These are phyloP conservation scores for Capitulum mitella DNA, from an alignment of 2,888 invertebrate genomes.

Conservation along the genomic window DNA sequence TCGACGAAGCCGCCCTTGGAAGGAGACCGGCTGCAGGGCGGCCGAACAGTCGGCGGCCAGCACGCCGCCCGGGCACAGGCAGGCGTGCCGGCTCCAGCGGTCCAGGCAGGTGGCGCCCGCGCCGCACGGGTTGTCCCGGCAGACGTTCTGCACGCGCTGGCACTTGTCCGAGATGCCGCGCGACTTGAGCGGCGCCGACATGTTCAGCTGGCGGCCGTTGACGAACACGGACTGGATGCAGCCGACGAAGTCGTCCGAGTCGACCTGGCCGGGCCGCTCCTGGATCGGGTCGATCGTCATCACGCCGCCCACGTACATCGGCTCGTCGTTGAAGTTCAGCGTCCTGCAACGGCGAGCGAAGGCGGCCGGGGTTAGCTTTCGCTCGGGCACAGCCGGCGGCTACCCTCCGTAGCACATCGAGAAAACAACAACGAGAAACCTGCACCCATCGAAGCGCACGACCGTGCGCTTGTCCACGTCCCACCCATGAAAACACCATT, in stretches of 20 bases:
- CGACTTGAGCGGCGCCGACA: slow-evolving; percentile 66
- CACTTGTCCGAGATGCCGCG: slow-evolving; percentile 69
- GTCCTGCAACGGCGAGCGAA: slow-evolving; percentile 56
- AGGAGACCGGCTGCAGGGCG: slow-evolving; percentile 69
- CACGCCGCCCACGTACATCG: slow-evolving; percentile 76
- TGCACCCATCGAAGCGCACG: too few species aligned
- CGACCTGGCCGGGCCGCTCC: slow-evolving; percentile 81
- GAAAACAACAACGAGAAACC: too few species aligned
- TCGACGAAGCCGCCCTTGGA: slow-evolving; percentile 70
- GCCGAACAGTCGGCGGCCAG: slow-evolving; percentile 67
- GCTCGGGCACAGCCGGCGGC: too few species aligned
- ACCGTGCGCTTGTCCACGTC: too few species aligned
- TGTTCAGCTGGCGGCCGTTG: slow-evolving; percentile 73
- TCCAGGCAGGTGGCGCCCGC: slow-evolving; percentile 67
- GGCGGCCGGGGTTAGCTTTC: too few species aligned
- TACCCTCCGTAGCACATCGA: too few species aligned
- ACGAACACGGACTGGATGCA: slow-evolving; percentile 85
- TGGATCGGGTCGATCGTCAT: slow-evolving; percentile 74
- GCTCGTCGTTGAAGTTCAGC: slow-evolving; percentile 82
- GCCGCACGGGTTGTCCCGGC: slow-evolving; percentile 50
- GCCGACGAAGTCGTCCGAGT: slow-evolving; percentile 86
- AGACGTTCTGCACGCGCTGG: slow-evolving; percentile 52
- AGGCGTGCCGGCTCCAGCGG: slow-evolving; percentile 72
- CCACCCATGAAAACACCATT: too few species aligned
- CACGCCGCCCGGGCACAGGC: slow-evolving; percentile 46